A percentile compares a stretch with the other conserved stretches of the same genome.
These are phyloP conservation scores for Podiceps cristatus DNA, from an alignment of 2,113 vertebrate genomes.

Conservation along the genomic window DNA sequence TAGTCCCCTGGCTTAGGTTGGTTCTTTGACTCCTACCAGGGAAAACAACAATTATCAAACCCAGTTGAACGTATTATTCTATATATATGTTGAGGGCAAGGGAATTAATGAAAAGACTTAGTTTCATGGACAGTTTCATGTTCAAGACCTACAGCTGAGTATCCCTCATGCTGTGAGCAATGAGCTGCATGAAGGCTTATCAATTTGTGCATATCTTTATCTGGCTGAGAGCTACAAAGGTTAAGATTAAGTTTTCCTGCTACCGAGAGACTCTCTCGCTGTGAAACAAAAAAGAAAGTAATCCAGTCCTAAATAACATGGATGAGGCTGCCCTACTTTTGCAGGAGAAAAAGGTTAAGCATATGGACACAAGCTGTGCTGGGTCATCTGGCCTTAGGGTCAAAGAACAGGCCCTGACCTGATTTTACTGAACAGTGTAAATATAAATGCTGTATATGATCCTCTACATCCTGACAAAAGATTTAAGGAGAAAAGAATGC, in stretches of 20 bases:
- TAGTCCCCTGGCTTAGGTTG: not conserved
- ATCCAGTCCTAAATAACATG: not conserved
- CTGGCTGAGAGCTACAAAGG: not conserved
- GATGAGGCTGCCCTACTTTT: not conserved
- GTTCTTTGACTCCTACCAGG: not conserved
- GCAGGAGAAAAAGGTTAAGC: not conserved
- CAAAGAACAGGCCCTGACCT: not conserved
- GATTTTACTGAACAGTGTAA: constrained; percentile 21
- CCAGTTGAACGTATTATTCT: not conserved
- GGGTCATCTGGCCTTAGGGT: not conserved
- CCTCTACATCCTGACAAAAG: not conserved
- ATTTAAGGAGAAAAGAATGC: not conserved
- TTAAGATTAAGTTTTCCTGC: not conserved
- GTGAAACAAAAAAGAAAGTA: not conserved
- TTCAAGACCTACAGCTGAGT: not conserved
- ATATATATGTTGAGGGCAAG: not conserved
- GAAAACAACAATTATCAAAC: not conserved
- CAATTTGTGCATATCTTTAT: not conserved
- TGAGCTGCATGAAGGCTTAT: not conserved
- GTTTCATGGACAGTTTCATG: not conserved
- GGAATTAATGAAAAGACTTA: not conserved
- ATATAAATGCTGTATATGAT: not conserved
- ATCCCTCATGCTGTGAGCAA: not conserved
- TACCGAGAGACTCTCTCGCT: not conserved
- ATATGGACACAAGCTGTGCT: not conserved